Conservation (phyloP, 2,113 vertebrate genomes). For the Protomyctophum bolini region DNA sequence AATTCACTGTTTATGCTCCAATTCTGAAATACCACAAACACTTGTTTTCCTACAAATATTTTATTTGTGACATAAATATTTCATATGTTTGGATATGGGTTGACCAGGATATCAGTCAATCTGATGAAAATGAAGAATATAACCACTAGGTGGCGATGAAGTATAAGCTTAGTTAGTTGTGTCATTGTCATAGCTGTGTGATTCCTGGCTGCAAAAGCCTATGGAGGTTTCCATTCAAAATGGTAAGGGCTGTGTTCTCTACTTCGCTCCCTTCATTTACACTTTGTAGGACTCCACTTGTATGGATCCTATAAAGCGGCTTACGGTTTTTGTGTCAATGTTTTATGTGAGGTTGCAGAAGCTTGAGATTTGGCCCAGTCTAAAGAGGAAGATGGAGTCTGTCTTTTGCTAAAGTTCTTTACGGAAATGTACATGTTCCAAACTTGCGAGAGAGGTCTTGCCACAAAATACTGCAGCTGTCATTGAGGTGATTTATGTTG, state of each 20-base stretch:
- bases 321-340: background rate
- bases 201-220: background rate
- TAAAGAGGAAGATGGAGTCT: background rate
- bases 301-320: too few species aligned
- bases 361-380: background rate
- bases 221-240: background rate
- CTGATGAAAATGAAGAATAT: background rate
- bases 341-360: conserved; percentile 7
- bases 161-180: background rate
- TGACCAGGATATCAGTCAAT: background rate
- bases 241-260: background rate
- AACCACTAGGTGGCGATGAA: conserved; percentile 13
- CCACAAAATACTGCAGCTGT: background rate
- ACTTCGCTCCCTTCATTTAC: background rate
- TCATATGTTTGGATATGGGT: conserved; percentile 12
- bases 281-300: too few species aligned
- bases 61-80: conserved; percentile 63
- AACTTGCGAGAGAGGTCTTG: background rate
- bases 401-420: background rate
- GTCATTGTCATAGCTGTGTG: background rate
- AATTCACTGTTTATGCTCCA: background rate
- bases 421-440: background rate
- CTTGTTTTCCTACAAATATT: conserved; percentile 61
- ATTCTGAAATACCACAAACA: conserved; percentile 3
- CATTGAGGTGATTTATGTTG: background rate